These are phyloP conservation scores for Arremon brunneinucha DNA, from an alignment of 2,797 vertebrate species.

Conservation along the genomic window DNA sequence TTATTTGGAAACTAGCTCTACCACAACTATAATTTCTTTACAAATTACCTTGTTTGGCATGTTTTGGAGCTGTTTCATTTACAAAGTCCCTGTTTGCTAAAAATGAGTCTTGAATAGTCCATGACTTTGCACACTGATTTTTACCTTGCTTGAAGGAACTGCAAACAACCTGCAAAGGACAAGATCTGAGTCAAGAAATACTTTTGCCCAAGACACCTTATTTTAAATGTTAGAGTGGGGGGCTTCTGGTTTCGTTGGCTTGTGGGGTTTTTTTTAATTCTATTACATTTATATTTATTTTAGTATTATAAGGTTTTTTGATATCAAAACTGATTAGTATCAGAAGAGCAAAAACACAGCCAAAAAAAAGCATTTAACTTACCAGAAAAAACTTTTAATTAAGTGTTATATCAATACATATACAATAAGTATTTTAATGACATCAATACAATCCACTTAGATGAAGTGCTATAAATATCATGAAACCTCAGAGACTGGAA, in stretches of 20 bases:
- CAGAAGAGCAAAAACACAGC: background rate
- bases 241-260: background rate
- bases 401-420: background rate
- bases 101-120: background rate
- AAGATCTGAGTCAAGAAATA: background rate
- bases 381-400: slow-evolving; percentile 27
- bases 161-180: background rate
- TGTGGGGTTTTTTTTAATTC: background rate
- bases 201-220: background rate
- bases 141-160: background rate
- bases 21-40: background rate
- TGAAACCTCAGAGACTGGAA: slow-evolving; percentile 1
- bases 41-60: background rate
- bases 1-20: background rate
- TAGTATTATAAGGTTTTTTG: background rate
- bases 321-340: background rate
- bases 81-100: background rate
- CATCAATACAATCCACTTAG: slow-evolving; percentile 10
- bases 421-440: background rate
- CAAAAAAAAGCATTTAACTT: background rate
- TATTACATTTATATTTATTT: background rate
- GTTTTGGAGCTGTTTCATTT: background rate
- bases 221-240: background rate
- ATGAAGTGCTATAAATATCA: slow-evolving; percentile 30
- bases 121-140: background rate